Percentiles rank a stretch among this genome's conserved stretches.
Conservation (phyloP, 2,113 vertebrate genomes). For the Eretmochelys imbricata region DNA sequence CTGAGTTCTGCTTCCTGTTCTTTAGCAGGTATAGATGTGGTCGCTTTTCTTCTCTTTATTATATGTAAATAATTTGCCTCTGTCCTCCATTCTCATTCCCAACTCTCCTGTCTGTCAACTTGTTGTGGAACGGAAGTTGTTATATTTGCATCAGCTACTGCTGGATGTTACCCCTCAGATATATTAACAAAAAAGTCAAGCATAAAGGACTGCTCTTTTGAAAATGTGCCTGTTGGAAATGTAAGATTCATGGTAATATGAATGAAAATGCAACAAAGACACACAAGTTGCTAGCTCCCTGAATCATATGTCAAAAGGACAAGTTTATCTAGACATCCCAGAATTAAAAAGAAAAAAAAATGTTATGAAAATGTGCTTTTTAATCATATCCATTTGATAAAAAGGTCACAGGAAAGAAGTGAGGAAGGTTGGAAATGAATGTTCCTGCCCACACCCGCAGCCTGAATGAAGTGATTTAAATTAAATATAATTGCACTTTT, state of each 20-base stretch:
- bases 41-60: not conserved
- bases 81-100: not conserved
- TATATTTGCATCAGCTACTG: not conserved
- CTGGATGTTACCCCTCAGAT: not conserved
- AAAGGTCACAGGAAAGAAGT: not conserved
- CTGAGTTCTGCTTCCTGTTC: not conserved
- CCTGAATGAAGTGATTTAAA: not conserved
- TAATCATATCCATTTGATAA: constrained; percentile 11
- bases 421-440: not conserved
- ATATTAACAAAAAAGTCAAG: constrained; percentile 7
- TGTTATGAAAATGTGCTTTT: constrained; percentile 17
- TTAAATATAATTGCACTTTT: constrained; percentile 1
- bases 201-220: constrained; percentile 22
- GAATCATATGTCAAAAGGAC: constrained; percentile 48
- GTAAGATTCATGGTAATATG: constrained; percentile 18
- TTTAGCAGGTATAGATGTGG: not conserved
- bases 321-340: constrained; percentile 50
- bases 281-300: not conserved
- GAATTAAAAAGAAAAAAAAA: not conserved
- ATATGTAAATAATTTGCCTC: not conserved
- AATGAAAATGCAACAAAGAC: constrained; percentile 44
- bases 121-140: not conserved
- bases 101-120: not conserved
- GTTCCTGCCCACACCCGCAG: not conserved
- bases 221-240: constrained; percentile 35